A percentile compares a stretch with the other conserved stretches of the same genome.
Conservation (phyloP, 35 echinoderm and acorn worm genomes). For the Heliocidaris tuberculata region DNA sequence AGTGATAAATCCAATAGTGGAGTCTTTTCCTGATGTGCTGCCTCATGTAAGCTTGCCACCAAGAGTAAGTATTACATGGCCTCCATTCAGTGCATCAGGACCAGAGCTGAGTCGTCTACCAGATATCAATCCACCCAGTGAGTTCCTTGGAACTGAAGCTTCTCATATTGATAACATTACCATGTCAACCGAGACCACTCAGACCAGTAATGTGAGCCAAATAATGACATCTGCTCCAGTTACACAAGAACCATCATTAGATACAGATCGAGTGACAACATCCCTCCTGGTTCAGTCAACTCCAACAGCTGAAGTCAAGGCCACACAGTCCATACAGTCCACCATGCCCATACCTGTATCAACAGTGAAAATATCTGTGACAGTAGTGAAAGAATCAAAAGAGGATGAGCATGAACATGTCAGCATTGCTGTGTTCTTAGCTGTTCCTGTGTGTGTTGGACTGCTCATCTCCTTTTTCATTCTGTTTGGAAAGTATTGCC, state of each 20-base stretch:
- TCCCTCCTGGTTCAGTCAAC: neutral
- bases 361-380: neutral
- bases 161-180: neutral
- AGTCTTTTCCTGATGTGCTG: neutral
- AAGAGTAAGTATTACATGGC: neutral
- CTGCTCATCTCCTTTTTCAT: slow-evolving; percentile 30
- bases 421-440: slow-evolving; percentile 28
- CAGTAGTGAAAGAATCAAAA: neutral
- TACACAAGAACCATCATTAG: neutral
- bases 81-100: neutral
- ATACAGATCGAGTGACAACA: neutral
- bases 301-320: neutral
- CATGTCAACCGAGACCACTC: neutral
- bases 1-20: neutral
- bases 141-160: neutral
- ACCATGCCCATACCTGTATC: neutral
- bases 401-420: neutral
- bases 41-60: neutral
- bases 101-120: neutral
- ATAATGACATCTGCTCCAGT: neutral
- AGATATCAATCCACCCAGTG: neutral
- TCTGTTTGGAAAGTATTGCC: slow-evolving; percentile 47
- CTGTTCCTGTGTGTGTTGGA: slow-evolving; percentile 37
- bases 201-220: neutral
- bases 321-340: neutral